Evolutionary conservation across 2,888 invertebrate genomes (phyloP).

Genomic region (Oxyscelio sp.): DNA sequence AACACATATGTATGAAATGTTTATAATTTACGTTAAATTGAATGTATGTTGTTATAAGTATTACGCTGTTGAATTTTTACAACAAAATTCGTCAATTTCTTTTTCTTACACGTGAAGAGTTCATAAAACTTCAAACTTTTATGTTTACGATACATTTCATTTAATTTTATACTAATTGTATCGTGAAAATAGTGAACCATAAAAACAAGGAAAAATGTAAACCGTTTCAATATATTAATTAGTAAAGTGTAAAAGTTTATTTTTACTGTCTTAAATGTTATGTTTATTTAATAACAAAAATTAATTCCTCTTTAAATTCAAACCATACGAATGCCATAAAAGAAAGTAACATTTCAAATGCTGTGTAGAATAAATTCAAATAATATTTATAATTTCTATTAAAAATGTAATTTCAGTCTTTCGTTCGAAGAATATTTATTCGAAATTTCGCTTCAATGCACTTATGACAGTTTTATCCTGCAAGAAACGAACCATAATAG

Average conservation of each 20-base stretch:
- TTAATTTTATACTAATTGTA: conserved; percentile 35
- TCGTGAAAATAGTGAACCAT: conserved; percentile 3
- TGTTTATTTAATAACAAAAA: no score
- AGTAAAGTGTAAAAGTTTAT: conserved; percentile 5
- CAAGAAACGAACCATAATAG: conserved; percentile 40
- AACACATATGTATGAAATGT: no score
- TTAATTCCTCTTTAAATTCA: no score
- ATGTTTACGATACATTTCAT: conserved; percentile 17
- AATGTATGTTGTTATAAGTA: no score
- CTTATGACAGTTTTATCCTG: conserved; percentile 16
- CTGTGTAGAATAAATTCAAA: no score
- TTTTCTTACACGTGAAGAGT: not conserved
- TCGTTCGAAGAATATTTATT: conserved; percentile 6
- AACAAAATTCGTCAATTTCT: no score
- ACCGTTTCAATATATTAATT: conserved; percentile 16
- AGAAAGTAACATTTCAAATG: no score
- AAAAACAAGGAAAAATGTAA: conserved; percentile 27
- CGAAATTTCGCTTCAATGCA: not conserved
- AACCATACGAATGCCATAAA: no score
- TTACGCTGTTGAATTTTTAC: no score
- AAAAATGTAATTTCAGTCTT: not conserved
- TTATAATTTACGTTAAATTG: no score
- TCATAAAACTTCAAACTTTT: not conserved
- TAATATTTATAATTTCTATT: no score
- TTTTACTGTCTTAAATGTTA: no score